Evolutionary conservation across 2,113 vertebrate genomes (phyloP).

Genomic region (Motacilla alba): DNA sequence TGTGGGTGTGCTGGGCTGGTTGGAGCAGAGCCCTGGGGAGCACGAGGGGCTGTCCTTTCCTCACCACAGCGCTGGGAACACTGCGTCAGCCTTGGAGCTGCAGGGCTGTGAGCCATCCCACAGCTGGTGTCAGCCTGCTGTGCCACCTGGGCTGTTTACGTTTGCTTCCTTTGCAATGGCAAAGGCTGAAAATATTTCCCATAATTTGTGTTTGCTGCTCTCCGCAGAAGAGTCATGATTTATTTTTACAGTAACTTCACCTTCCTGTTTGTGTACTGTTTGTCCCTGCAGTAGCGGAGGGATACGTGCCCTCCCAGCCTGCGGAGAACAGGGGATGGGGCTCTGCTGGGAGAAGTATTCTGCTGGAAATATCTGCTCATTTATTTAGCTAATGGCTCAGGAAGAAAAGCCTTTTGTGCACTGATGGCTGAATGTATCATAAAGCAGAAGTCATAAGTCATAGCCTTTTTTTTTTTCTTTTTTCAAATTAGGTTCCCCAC

Average conservation of each 20-base stretch:
- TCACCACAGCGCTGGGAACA: neutral
- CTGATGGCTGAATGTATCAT: neutral
- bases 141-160: neutral
- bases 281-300: neutral
- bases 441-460: neutral
- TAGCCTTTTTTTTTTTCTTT: neutral
- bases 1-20: too few species aligned
- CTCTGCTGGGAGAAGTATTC: neutral
- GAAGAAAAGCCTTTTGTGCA: slow-evolving; percentile 34
- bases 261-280: slow-evolving; percentile 21
- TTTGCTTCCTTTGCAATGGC: neutral
- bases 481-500: neutral
- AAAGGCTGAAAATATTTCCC: neutral
- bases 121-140: neutral
- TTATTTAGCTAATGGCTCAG: neutral
- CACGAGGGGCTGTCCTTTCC: accelerated
- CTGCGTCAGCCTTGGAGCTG: neutral
- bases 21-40: neutral
- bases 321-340: neutral
- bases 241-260: slow-evolving; percentile 3
- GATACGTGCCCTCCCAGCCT: neutral
- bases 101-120: neutral
- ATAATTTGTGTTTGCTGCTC: neutral
- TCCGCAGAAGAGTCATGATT: neutral
- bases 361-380: neutral